These are phyloP conservation scores for Caenorhabditis sp. DNA, from an alignment of 2,888 invertebrate species.

Conservation along the genomic window DNA sequence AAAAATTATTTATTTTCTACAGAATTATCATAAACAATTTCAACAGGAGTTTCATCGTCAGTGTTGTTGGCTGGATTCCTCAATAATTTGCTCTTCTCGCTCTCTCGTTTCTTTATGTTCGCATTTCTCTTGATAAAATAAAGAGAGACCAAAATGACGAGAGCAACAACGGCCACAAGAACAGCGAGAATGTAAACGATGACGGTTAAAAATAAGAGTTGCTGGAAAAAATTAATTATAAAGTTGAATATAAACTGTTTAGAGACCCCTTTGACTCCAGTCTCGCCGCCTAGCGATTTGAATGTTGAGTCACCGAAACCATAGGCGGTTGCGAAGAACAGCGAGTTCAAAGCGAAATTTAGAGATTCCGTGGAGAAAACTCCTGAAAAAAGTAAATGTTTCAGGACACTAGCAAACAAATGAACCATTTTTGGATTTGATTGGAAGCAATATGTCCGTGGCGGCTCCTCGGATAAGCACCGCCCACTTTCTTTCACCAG, in stretches of 20 bases:
- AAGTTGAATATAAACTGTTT: neutral
- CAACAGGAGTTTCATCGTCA: constrained; percentile 34
- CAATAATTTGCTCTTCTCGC: constrained; percentile 46
- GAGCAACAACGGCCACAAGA: constrained; percentile 18
- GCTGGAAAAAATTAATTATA: constrained; percentile 9
- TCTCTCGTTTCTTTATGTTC: constrained; percentile 32
- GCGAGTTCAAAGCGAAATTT: constrained; percentile 42
- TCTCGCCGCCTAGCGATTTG: constrained; percentile 45
- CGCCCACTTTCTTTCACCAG: constrained; percentile 42
- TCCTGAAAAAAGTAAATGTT: constrained; percentile 18
- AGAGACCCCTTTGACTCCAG: constrained; percentile 38
- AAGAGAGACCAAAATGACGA: constrained; percentile 14
- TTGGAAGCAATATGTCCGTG: constrained; percentile 27
- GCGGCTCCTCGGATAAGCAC: constrained; percentile 38
- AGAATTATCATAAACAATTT: constrained; percentile 34
- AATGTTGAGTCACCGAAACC: constrained; percentile 40
- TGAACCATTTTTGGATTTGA: constrained; percentile 20
- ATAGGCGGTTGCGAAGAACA: constrained; percentile 48
- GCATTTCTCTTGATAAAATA: constrained; percentile 24
- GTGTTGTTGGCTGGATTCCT: constrained; percentile 49
- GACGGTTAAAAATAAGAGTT: constrained; percentile 13
- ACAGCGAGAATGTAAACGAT: constrained; percentile 29
- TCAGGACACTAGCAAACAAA: neutral
- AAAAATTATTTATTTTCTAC: constrained; percentile 30
- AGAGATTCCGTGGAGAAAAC: constrained; percentile 14